A percentile compares a stretch with the other conserved stretches of the same genome.
Evolutionary conservation across 2,113 vertebrate genomes (phyloP).

Genomic region (Tauraco erythrolophus): DNA sequence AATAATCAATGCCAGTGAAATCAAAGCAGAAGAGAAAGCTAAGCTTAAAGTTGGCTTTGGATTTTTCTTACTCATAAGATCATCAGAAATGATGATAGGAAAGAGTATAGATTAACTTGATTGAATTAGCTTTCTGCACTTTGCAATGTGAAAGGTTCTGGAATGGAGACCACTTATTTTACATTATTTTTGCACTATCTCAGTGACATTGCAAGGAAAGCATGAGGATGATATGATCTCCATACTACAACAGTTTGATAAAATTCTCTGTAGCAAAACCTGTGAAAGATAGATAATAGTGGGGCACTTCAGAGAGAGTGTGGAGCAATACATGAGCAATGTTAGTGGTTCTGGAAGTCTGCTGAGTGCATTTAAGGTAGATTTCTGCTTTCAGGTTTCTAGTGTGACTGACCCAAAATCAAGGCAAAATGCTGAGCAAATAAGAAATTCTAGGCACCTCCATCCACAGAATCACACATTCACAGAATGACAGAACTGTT

Average conservation of each 20-base stretch:
- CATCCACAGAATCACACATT: not conserved
- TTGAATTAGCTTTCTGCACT: not conserved
- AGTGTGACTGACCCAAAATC: not conserved
- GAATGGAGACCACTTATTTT: not conserved
- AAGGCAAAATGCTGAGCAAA: not conserved
- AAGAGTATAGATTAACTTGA: not conserved
- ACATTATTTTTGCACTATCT: not conserved
- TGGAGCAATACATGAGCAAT: not conserved
- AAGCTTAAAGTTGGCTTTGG: not conserved
- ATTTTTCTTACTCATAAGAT: not conserved
- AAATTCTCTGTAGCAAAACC: not conserved
- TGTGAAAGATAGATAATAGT: not conserved
- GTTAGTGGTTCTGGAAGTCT: not conserved
- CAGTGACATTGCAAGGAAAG: not conserved
- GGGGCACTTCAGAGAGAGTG: not conserved
- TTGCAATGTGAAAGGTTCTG: not conserved
- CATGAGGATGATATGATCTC: not conserved
- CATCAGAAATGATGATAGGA: no score
- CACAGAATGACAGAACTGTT: not conserved
- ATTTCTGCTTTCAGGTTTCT: not conserved
- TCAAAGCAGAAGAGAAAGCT: not conserved
- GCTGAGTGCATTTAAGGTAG: not conserved
- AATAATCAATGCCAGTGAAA: not conserved
- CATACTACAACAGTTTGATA: not conserved
- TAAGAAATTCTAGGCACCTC: not conserved